These are phyloP conservation scores for Alethe diademata DNA, from an alignment of 2,113 vertebrate species.

Conservation along the genomic window DNA sequence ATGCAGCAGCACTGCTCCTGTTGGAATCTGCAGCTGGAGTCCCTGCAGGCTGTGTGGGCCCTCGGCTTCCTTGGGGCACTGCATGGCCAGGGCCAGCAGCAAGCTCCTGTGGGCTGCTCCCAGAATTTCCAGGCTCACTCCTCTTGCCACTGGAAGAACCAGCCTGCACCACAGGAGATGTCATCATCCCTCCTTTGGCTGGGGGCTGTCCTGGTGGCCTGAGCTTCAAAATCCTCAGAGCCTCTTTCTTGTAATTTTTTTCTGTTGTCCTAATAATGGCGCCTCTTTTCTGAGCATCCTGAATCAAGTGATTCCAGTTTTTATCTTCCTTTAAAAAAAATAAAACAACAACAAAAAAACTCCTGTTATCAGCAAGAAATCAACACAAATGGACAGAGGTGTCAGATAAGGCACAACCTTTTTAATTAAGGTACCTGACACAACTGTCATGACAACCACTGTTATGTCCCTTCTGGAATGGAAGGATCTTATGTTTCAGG, in stretches of 20 bases:
- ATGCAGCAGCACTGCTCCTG: not conserved
- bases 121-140: not conserved
- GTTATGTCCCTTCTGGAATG: conserved; percentile 22
- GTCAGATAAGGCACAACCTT: not conserved
- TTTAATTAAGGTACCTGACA: conserved; percentile 30
- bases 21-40: not conserved
- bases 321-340: conserved; percentile 71
- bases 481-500: conserved; percentile 36
- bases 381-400: not conserved
- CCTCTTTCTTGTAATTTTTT: conserved; percentile 67
- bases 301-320: conserved; percentile 83
- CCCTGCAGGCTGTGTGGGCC: not conserved
- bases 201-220: not conserved
- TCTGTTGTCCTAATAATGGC: conserved; percentile 75
- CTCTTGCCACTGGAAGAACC: not conserved
- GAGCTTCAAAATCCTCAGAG: conserved; percentile 76
- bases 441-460: conserved; percentile 19
- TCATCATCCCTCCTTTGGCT: not conserved
- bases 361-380: not conserved
- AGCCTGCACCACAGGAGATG: not conserved
- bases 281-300: conserved; percentile 78
- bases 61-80: not conserved
- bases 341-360: not conserved
- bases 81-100: not conserved
- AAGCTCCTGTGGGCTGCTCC: not conserved